Conservation (phyloP, 2,888 invertebrate genomes). For the Trichogramma dendrolimi region DNA sequence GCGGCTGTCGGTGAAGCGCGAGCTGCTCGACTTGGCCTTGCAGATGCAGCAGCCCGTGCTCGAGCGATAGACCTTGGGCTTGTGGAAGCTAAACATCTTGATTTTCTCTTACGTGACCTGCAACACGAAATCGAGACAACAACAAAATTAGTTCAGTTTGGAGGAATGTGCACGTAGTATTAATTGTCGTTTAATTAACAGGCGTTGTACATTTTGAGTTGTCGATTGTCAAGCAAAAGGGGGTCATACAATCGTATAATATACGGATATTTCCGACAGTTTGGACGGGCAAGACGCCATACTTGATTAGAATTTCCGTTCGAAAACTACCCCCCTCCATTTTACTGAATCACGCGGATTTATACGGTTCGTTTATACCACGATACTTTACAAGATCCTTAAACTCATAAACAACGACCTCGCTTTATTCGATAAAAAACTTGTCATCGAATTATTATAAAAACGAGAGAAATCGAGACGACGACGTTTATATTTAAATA, state of each 20-base stretch:
- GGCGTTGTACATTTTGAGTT: neutral
- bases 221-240: neutral
- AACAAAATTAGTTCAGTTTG: neutral
- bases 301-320: no score
- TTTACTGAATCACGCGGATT: no score
- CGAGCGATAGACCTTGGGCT: conserved; percentile 79
- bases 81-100: conserved; percentile 80
- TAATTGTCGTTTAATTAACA: no score
- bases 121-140: conserved; percentile 24
- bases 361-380: no score
- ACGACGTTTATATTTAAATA: no score
- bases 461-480: no score
- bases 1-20: conserved; percentile 78
- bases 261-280: neutral
- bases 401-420: no score
- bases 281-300: no score
- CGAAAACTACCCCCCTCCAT: no score
- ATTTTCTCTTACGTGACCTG: conserved; percentile 31
- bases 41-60: conserved; percentile 82
- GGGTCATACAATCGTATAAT: neutral
- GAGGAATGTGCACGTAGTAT: neutral
- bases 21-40: conserved; percentile 81
- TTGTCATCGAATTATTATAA: no score
- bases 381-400: no score
- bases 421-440: no score